These are phyloP conservation scores for Monopis laevigella DNA, from an alignment of 2,888 invertebrate species.

Conservation along the genomic window DNA sequence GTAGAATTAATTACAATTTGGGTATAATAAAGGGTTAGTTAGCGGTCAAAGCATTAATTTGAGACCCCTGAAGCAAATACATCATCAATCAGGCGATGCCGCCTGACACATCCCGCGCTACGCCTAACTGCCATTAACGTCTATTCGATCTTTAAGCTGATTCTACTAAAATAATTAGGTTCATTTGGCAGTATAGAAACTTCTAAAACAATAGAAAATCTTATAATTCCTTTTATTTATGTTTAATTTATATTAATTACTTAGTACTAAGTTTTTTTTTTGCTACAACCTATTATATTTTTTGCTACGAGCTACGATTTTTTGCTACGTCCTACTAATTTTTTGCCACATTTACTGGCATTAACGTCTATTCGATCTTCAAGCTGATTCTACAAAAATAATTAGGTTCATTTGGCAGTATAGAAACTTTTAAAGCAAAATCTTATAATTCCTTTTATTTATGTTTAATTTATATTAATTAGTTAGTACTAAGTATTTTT, in stretches of 20 bases:
- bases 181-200: slow-evolving; percentile 4
- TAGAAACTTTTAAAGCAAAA: slow-evolving; percentile 2
- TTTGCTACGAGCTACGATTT: too few relatives aligned
- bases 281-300: too few relatives aligned
- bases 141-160: slow-evolving; percentile 30
- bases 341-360: too few relatives aligned
- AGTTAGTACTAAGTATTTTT: too few relatives aligned
- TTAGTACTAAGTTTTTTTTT: too few relatives aligned
- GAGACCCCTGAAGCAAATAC: slow-evolving; percentile 34
- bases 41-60: slow-evolving; percentile 44
- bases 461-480: too few relatives aligned
- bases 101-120: slow-evolving; percentile 15
- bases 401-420: slow-evolving; percentile 3
- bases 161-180: slow-evolving; percentile 4
- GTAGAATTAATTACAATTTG: too few relatives aligned
- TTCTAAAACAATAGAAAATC: slow-evolving; percentile 4
- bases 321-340: too few relatives aligned
- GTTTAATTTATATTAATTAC: too few relatives aligned
- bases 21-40: too few relatives aligned
- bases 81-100: slow-evolving; percentile 41
- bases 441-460: too few relatives aligned
- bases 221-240: too few relatives aligned
- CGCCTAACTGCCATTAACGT: slow-evolving; percentile 34
- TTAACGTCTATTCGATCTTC: slow-evolving; percentile 40
- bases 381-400: slow-evolving; percentile 5